Percentiles rank a stretch among this genome's conserved stretches.
Conservation (phyloP, 2,888 invertebrate species). For the Melanostoma scalare region DNA sequence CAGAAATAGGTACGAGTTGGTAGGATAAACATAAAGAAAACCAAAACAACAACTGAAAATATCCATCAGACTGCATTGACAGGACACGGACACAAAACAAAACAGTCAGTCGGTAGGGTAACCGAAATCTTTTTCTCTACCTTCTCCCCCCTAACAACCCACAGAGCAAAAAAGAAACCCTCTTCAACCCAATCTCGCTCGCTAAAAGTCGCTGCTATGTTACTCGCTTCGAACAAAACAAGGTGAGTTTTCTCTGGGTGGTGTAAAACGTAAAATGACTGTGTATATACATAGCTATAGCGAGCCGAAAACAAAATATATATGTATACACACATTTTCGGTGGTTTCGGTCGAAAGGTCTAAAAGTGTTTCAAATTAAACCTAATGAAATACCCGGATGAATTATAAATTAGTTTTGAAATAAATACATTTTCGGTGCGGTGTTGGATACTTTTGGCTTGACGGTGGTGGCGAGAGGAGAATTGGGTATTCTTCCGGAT, state of each 20-base stretch:
- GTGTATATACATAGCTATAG: neutral
- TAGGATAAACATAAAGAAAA: slow-evolving; percentile 16
- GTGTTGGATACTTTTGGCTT: slow-evolving; percentile 23
- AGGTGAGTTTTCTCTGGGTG: neutral
- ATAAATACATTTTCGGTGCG: slow-evolving; percentile 68
- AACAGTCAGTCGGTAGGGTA: slow-evolving; percentile 14
- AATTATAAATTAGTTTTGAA: slow-evolving; percentile 76
- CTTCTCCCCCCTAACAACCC: no score
- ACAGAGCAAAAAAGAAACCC: no score
- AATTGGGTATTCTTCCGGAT: neutral
- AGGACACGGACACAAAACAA: slow-evolving; percentile 23
- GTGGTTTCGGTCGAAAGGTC: slow-evolving; percentile 71
- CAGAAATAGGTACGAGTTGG: neutral
- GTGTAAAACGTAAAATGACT: neutral
- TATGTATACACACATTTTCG: slow-evolving; percentile 29
- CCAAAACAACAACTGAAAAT: slow-evolving; percentile 29
- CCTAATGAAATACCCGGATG: slow-evolving; percentile 76
- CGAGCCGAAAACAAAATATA: slow-evolving; percentile 6
- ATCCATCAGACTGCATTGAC: slow-evolving; percentile 31
- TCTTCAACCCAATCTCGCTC: no score
- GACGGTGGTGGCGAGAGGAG: neutral
- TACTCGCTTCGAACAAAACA: neutral
- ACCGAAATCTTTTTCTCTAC: slow-evolving; percentile 1
- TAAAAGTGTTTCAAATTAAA: slow-evolving; percentile 76
- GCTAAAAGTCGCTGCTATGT: no score